Evolutionary conservation across 2,888 invertebrate genomes (phyloP).

Genomic region (Tetragonisca angustula): DNA sequence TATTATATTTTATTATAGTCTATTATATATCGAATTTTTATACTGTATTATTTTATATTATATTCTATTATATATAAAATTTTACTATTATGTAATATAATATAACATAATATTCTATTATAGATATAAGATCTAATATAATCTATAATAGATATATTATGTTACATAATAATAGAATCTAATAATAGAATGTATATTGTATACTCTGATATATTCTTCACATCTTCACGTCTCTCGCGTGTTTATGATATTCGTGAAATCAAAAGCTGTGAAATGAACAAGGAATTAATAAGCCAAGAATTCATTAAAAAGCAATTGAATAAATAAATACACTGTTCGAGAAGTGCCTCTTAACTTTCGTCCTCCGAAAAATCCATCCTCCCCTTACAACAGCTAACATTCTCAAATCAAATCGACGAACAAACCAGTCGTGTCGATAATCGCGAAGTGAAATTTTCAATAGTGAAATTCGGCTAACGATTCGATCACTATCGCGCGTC

Average conservation of each 20-base stretch:
- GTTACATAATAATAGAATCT: too few species aligned
- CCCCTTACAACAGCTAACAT: too few species aligned
- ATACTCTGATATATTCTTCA: not conserved
- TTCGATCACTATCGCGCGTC: constrained; percentile 4
- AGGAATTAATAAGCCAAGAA: constrained; percentile 17
- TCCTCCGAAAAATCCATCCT: not conserved
- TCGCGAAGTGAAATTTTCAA: not conserved
- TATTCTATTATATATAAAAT: too few species aligned
- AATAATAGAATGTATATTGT: too few species aligned
- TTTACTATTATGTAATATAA: too few species aligned
- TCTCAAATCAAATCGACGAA: not conserved
- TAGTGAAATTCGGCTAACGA: not conserved
- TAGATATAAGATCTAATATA: too few species aligned
- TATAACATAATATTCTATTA: too few species aligned
- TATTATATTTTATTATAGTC: too few species aligned
- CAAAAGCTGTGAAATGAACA: not conserved
- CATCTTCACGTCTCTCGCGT: not conserved
- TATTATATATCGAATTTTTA: too few species aligned
- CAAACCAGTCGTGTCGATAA: not conserved
- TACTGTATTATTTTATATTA: too few species aligned
- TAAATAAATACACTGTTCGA: constrained; percentile 15
- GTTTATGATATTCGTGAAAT: not conserved
- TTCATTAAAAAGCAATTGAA: constrained; percentile 56
- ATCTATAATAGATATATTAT: too few species aligned
- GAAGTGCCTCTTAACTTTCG: not conserved